A percentile compares a stretch with the other conserved stretches of the same genome.
Evolutionary conservation across 2,797 vertebrate species (phyloP).

Genomic region (Semaprochilodus insignis): DNA sequence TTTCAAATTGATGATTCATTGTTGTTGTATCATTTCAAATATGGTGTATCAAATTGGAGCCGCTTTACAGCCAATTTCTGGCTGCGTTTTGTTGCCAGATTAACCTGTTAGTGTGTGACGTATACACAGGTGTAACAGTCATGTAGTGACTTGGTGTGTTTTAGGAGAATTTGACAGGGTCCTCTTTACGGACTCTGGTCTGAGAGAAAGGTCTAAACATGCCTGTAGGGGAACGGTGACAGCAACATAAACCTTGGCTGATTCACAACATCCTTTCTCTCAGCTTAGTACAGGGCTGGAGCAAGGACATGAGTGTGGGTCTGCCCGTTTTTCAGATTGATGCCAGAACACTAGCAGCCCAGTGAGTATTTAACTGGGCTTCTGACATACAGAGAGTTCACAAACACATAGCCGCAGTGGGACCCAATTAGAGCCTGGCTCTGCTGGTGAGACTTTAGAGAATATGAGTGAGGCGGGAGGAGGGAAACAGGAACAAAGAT

Average conservation of each 20-base stretch:
- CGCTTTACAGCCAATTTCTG: too few species aligned
- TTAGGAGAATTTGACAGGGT: background rate
- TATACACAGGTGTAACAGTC: conserved; percentile 10
- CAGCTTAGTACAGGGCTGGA: conserved; percentile 4
- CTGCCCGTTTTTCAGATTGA: conserved; percentile 14
- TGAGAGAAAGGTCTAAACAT: conserved; percentile 27
- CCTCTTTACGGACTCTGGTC: conserved; percentile 19
- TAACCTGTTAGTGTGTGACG: background rate
- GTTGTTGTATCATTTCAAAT: too few species aligned
- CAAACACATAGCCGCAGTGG: conserved; percentile 34
- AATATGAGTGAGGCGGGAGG: conserved; percentile 22
- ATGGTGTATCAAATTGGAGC: too few species aligned
- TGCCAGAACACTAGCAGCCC: conserved; percentile 44
- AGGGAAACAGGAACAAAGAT: conserved; percentile 19
- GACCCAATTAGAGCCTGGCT: conserved; percentile 51
- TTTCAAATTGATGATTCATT: too few species aligned
- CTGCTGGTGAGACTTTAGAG: conserved; percentile 35
- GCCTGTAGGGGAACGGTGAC: conserved; percentile 17
- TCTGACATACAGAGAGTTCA: conserved; percentile 48
- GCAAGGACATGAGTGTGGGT: conserved; percentile 28
- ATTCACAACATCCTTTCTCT: conserved; percentile 22
- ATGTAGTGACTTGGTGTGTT: conserved; percentile 26
- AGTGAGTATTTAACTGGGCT: conserved; percentile 43
- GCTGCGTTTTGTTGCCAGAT: too few species aligned
- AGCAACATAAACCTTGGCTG: conserved; percentile 37